Conservation (phyloP, 2,797 vertebrate species). For the Hoplostethus atlanticus region DNA sequence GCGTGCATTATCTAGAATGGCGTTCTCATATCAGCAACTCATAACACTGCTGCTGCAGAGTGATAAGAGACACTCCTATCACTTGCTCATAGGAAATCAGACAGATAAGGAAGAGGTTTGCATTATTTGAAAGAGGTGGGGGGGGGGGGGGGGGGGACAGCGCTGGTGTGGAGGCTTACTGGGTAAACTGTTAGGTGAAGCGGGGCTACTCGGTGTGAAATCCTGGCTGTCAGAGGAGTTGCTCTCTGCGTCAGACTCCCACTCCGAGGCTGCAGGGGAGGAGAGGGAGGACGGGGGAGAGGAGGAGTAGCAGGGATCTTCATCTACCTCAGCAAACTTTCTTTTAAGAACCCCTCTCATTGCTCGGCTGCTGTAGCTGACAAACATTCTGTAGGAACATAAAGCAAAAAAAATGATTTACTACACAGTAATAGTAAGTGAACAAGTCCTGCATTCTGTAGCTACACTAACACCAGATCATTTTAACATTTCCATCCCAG, state of each 20-base stretch:
- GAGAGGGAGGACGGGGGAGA: constrained; percentile 81
- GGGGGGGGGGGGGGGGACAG: too few relatives aligned
- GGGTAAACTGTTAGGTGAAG: constrained; percentile 54
- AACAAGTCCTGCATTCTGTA: background rate
- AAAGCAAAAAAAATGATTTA: constrained; percentile 24
- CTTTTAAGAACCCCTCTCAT: constrained; percentile 93
- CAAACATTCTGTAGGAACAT: constrained; percentile 62
- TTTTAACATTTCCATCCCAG: background rate
- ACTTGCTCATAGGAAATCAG: constrained; percentile 46
- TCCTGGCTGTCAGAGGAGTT: constrained; percentile 61
- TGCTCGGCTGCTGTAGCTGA: constrained; percentile 61
- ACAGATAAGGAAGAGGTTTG: constrained; percentile 69
- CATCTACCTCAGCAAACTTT: constrained; percentile 91
- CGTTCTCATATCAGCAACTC: constrained; percentile 64
- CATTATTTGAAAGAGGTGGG: constrained; percentile 71
- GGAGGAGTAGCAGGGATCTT: constrained; percentile 83
- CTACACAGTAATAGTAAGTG: background rate
- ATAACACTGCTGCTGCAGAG: constrained; percentile 62
- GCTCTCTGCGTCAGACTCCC: constrained; percentile 85
- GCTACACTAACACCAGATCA: background rate
- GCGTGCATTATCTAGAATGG: constrained; percentile 50
- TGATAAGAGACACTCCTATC: constrained; percentile 80
- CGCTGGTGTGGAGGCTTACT: constrained; percentile 63
- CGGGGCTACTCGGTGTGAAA: constrained; percentile 49
- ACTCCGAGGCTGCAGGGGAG: constrained; percentile 84